Percentiles rank a stretch among this genome's conserved stretches.
Conservation (phyloP, 1,140 invertebrate genomes). For the Scaptomyza montana region DNA sequence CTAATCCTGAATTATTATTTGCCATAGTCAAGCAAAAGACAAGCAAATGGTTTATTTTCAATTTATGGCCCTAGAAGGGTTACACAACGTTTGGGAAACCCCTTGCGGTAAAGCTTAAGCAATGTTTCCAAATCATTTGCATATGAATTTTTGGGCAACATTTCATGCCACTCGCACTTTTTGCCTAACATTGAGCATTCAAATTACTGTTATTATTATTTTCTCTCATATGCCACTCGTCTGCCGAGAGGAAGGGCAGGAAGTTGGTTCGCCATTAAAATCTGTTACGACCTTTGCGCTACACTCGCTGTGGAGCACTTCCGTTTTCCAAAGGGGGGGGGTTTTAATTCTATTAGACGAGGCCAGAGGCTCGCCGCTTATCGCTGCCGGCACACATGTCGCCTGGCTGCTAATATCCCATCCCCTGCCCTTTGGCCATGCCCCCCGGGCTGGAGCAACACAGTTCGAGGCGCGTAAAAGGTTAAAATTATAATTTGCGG, state of each 20-base stretch:
- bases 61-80: constrained; percentile 62
- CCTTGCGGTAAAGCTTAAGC: not conserved
- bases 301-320: constrained; percentile 61
- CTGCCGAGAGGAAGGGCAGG: not conserved
- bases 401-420: constrained; percentile 13
- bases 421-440: not conserved
- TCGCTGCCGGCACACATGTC: constrained; percentile 59
- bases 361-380: constrained; percentile 56
- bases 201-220: constrained; percentile 82
- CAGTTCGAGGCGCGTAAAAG: constrained; percentile 57
- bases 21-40: constrained; percentile 51
- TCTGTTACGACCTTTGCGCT: constrained; percentile 68
- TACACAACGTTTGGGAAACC: constrained; percentile 10
- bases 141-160: constrained; percentile 74
- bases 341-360: constrained; percentile 78
- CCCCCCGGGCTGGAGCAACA: constrained; percentile 21
- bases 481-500: constrained; percentile 80
- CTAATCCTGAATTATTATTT: constrained; percentile 81
- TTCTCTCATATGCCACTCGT: constrained; percentile 72
- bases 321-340: constrained; percentile 41
- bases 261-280: constrained; percentile 62
- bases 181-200: constrained; percentile 64
- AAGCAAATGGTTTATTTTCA: constrained; percentile 78
- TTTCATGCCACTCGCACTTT: constrained; percentile 47
- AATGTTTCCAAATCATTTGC: constrained; percentile 75